These are phyloP conservation scores for Poecilia velifera DNA, from an alignment of 2,797 vertebrate species.

Conservation along the genomic window DNA sequence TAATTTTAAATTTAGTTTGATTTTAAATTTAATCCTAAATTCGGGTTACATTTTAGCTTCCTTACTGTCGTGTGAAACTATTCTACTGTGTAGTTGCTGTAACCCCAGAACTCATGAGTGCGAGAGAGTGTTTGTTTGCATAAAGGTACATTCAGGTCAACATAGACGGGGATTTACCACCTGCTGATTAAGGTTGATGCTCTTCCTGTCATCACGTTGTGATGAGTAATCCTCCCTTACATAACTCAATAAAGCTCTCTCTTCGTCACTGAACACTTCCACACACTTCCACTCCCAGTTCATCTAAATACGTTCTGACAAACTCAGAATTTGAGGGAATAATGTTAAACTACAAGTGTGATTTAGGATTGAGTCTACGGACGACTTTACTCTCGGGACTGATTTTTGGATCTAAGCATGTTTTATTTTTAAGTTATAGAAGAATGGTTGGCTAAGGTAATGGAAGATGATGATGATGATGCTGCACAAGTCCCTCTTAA, in stretches of 20 bases:
- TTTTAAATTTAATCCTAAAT: neutral
- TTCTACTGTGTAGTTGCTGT: constrained; percentile 2
- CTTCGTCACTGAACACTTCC: constrained; percentile 34
- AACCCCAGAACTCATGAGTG: neutral
- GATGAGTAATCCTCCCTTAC: constrained; percentile 76
- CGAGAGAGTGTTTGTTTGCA: constrained; percentile 4
- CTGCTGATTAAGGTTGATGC: constrained; percentile 56
- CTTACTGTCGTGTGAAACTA: constrained; percentile 10
- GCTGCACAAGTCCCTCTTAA: constrained; percentile 25
- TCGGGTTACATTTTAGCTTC: constrained; percentile 28
- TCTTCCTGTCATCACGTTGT: constrained; percentile 48
- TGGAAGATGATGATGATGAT: constrained; percentile 47
- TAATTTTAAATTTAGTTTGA: neutral
- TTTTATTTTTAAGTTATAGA: constrained; percentile 3
- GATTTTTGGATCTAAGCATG: neutral
- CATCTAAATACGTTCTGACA: constrained; percentile 26
- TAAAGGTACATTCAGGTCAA: constrained; percentile 35
- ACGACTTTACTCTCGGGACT: constrained; percentile 7
- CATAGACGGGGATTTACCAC: constrained; percentile 53
- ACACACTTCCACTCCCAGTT: constrained; percentile 17
- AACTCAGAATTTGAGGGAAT: constrained; percentile 11
- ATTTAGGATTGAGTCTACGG: constrained; percentile 6
- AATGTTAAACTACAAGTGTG: constrained; percentile 5
- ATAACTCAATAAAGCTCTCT: constrained; percentile 60
- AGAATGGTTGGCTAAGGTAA: constrained; percentile 16